A percentile compares a stretch with the other conserved stretches of the same genome.
These are phyloP conservation scores for Miniopterus natalensis DNA, from an alignment of 2,113 vertebrate genomes.

Conservation along the genomic window DNA sequence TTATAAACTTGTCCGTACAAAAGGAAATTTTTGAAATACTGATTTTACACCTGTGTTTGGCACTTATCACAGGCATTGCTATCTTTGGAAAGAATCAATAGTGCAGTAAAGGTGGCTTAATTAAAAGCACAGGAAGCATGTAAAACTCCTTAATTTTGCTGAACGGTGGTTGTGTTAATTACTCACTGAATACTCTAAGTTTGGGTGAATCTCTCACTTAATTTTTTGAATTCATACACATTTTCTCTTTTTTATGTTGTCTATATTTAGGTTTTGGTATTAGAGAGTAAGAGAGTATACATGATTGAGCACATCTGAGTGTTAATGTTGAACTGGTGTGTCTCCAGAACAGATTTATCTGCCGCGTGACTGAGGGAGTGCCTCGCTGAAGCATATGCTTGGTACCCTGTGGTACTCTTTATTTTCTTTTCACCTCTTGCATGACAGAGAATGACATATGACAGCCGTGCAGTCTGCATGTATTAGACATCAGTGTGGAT, in stretches of 20 bases:
- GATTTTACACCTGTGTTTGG: background rate
- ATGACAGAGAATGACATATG: slow-evolving; percentile 79
- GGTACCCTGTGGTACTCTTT: slow-evolving; percentile 53
- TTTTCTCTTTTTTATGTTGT: background rate
- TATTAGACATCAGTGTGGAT: slow-evolving; percentile 80
- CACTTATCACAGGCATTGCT: slow-evolving; percentile 53
- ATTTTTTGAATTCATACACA: background rate
- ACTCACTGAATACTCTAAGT: slow-evolving; percentile 33
- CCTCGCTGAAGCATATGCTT: slow-evolving; percentile 63
- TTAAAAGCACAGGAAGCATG: slow-evolving; percentile 48
- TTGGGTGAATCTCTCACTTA: slow-evolving; percentile 26
- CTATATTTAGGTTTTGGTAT: background rate
- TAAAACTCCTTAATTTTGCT: slow-evolving; percentile 26
- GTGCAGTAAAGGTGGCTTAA: slow-evolving; percentile 51
- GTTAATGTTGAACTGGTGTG: background rate
- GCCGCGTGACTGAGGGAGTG: background rate
- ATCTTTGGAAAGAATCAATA: slow-evolving; percentile 59
- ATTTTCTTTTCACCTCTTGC: slow-evolving; percentile 73
- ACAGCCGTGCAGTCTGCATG: slow-evolving; percentile 72
- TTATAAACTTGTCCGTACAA: background rate
- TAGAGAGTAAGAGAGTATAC: background rate
- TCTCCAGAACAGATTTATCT: slow-evolving; percentile 34
- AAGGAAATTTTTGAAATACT: slow-evolving; percentile 9
- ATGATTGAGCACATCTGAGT: background rate
- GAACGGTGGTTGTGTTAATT: slow-evolving; percentile 47